Conservation (phyloP, 2,797 vertebrate genomes). For the Neopelma chrysocephalum region DNA sequence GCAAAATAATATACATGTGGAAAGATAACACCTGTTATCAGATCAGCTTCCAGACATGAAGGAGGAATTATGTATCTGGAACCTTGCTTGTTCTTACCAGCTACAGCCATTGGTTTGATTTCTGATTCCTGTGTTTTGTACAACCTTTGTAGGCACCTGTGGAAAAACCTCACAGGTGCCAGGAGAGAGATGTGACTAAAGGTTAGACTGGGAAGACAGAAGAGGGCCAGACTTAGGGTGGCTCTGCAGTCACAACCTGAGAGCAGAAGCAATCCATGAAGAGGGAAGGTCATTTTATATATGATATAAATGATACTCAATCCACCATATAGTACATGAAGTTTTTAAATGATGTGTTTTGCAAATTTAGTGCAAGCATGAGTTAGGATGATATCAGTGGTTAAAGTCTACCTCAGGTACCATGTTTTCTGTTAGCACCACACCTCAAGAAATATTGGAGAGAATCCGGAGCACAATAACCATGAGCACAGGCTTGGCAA, state of each 20-base stretch:
- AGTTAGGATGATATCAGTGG: neutral
- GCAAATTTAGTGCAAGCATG: neutral
- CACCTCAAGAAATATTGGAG: neutral
- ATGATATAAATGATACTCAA: neutral
- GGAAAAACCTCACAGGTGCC: neutral
- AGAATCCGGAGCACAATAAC: neutral
- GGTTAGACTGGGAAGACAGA: neutral
- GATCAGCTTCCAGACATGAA: neutral
- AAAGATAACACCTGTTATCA: neutral
- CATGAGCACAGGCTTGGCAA: neutral
- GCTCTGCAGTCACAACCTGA: fast-evolving
- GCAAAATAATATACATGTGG: neutral
- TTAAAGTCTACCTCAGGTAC: neutral
- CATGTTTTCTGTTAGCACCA: neutral
- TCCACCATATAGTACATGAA: neutral
- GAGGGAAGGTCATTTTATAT: neutral
- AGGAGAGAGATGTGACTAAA: neutral
- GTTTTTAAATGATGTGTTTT: neutral
- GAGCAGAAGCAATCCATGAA: neutral
- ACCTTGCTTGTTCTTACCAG: neutral
- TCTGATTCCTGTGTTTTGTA: neutral
- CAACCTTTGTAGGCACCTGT: neutral
- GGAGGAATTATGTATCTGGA: neutral
- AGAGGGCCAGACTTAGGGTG: neutral
- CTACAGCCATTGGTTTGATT: neutral